These are phyloP conservation scores for Tipula helvola DNA, from an alignment of 2,888 invertebrate species.

Conservation along the genomic window DNA sequence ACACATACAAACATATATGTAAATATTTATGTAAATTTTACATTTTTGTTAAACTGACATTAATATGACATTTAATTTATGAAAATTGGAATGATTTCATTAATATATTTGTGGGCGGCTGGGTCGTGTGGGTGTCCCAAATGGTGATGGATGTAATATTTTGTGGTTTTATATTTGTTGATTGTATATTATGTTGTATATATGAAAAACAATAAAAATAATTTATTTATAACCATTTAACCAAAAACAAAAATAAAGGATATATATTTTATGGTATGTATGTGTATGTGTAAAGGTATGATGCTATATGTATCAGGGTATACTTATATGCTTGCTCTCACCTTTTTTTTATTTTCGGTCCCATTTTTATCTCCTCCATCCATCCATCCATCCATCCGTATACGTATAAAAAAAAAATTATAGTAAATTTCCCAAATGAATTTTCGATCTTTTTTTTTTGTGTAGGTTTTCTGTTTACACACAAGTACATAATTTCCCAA, in stretches of 20 bases:
- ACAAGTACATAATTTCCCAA: conserved; percentile 4
- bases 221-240: not conserved
- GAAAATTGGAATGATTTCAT: not conserved
- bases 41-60: not conserved
- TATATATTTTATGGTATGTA: not conserved
- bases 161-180: not conserved
- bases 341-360: not conserved
- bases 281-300: not conserved
- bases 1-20: not conserved
- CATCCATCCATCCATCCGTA: not conserved
- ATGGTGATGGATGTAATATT: not conserved
- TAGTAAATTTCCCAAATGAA: not conserved
- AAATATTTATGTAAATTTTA: not conserved
- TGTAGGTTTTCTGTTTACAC: not conserved
- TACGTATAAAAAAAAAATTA: not conserved
- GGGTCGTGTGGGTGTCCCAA: not conserved
- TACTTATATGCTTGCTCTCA: not conserved
- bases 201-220: not conserved
- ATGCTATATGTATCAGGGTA: not conserved
- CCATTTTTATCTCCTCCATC: not conserved
- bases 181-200: not conserved
- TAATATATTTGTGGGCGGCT: not conserved
- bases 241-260: not conserved
- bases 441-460: not conserved
- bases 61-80: not conserved